These are phyloP conservation scores for Oncopodura yosiiana DNA, from an alignment of 1,140 invertebrate species.

Conservation along the genomic window DNA sequence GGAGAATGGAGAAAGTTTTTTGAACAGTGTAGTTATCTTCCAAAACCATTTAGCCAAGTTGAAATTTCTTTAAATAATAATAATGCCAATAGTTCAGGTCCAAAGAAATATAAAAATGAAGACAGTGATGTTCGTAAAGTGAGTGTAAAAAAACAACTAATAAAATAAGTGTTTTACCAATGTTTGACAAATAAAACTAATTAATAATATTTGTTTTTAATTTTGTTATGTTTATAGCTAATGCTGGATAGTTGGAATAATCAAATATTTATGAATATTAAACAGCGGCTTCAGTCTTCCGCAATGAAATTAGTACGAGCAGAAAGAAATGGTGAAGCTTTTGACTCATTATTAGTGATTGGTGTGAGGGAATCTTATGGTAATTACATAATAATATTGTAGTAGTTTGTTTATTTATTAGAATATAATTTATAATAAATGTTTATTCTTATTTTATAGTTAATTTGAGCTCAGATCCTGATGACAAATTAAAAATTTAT, in stretches of 20 bases:
- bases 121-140: conserved; percentile 81
- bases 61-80: conserved; percentile 62
- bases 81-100: conserved; percentile 47
- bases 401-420: not conserved
- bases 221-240: conserved; percentile 60
- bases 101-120: conserved; percentile 66
- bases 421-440: not conserved
- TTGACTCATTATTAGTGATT: conserved; percentile 94
- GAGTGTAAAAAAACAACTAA: no score
- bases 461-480: conserved; percentile 87
- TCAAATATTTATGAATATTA: conserved; percentile 92
- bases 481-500: conserved; percentile 91
- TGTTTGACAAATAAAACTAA: conserved; percentile 7
- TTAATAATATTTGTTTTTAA: conserved; percentile 17
- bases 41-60: conserved; percentile 87
- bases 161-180: not conserved
- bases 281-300: conserved; percentile 84
- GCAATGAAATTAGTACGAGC: conserved; percentile 95
- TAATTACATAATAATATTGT: conserved; percentile 39
- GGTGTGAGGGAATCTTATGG: conserved; percentile 91
- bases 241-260: conserved; percentile 98
- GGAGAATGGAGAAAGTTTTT: conserved; percentile 96
- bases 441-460: conserved; percentile 51
- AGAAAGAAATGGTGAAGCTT: conserved; percentile 92
- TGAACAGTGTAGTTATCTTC: conserved; percentile 91